phyloP scores from a whole-genome alignment of 1,140 invertebrate species.

The Plectus sambesii region DNA sequence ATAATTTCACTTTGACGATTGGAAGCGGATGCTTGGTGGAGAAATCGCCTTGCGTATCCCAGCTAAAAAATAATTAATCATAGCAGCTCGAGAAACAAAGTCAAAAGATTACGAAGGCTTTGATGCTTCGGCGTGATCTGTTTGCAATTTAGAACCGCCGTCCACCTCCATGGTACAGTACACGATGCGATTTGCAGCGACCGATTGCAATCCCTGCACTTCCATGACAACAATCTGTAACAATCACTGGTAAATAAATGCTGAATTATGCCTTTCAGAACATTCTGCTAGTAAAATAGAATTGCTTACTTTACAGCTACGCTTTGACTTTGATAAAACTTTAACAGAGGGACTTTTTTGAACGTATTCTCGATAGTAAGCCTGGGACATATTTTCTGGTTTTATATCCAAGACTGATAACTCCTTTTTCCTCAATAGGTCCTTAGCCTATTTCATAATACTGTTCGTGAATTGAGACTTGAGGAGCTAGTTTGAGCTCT shows the following conservation, averaged over 20 bases:
- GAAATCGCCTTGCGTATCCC: conserved; percentile 80
- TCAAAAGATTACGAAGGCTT: conserved; percentile 58
- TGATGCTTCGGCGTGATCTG: conserved; percentile 94
- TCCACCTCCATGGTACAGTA: conserved; percentile 99
- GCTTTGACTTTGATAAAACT: conserved; percentile 7
- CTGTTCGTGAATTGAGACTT: too few species aligned
- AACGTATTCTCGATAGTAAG: too few species aligned
- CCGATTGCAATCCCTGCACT: conserved; percentile 89
- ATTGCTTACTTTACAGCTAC: background rate
- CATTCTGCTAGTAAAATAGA: too few species aligned
- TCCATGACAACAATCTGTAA: conserved; percentile 87
- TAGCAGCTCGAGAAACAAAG: conserved; percentile 13
- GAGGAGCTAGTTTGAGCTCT: too few species aligned
- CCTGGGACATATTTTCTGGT: too few species aligned
- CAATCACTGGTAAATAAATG: background rate
- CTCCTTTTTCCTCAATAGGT: too few species aligned
- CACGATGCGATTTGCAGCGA: conserved; percentile 89
- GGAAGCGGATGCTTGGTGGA: conserved; percentile 91
- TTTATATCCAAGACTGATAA: too few species aligned
- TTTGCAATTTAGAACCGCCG: conserved; percentile 86
- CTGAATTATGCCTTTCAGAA: too few species aligned
- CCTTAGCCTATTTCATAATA: too few species aligned
- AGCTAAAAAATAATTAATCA: conserved; percentile 35
- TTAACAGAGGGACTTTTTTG: background rate
- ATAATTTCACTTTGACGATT: conserved; percentile 75